Base-by-base conservation (phyloP, 2,113 vertebrate genomes). In the Pachypanchax playfairii region DNA sequence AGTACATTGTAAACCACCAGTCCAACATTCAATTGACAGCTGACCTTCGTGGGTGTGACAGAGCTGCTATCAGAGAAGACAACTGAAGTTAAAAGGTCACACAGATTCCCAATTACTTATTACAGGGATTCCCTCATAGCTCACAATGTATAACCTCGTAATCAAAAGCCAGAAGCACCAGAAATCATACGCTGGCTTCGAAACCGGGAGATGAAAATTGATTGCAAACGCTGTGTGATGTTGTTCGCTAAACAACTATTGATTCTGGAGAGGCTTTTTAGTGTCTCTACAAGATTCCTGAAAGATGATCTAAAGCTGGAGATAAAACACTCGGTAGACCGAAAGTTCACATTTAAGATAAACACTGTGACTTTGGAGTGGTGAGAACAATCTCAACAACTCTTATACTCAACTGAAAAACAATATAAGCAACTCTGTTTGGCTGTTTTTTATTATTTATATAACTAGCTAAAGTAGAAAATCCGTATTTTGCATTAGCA, bases 241-340 rank as follows among this genome's bases (percentile, higher is more conserved):
- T 24, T 59, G 63, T 49, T 59, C 25, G 33, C 84, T 79, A 86
- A 84, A 87, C 80, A 78, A 42, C 63, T 75, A 87, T 83, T 67
- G 88, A 90, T 88, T 57, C 15, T 53, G 25, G 36, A 13, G 65
- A 35, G 22, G 36, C 52, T 47, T 75, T 69, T 76, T 59, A 44
- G 48, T 51, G 43, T 56, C 17, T 75, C 10, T 13, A 72, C 69
- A 75, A 75, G 63, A 65, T 63, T 64, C 44, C 49, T 28, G 25
- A 26, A 49, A 84, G 58, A 64, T 73, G 65, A 75, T 65, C 65
- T 42, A 26, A 59, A 70, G 50, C 63, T 57, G 28, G 28, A 54
- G 47, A 48, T 42, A 44, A 31, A 56, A 75, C 77, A 35, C 25
- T n/a, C n/a, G n/a, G n/a, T n/a, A n/a, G n/a, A n/a, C n/a, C n/a